Evolutionary conservation across 2,797 vertebrate genomes (phyloP).

Genomic region (Sebastes matsubarae): DNA sequence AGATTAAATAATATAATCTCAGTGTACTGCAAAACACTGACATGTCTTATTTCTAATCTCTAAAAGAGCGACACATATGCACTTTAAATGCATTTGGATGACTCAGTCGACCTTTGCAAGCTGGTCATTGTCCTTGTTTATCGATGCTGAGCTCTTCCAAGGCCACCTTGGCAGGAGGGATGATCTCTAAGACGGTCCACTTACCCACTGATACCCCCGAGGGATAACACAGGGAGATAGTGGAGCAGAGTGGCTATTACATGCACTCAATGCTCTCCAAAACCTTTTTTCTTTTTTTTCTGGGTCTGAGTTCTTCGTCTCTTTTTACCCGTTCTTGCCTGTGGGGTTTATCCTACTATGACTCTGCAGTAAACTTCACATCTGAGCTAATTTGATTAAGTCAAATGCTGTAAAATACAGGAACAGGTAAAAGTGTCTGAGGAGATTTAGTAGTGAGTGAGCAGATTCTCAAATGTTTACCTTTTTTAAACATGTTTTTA

Average conservation of each 20-base stretch:
- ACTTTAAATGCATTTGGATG: constrained; percentile 47
- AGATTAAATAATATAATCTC: constrained; percentile 38
- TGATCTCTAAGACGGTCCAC: constrained; percentile 48
- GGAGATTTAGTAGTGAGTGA: not conserved
- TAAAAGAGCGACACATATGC: constrained; percentile 28
- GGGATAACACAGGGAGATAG: constrained; percentile 21
- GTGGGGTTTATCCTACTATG: not conserved
- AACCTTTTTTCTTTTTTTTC: constrained; percentile 15
- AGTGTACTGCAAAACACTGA: not conserved
- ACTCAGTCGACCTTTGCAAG: constrained; percentile 35
- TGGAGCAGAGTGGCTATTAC: constrained; percentile 41
- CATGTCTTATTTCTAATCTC: constrained; percentile 1
- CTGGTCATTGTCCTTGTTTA: constrained; percentile 46
- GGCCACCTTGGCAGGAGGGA: constrained; percentile 39
- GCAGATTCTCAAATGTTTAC: constrained; percentile 24
- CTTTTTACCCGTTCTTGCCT: constrained; percentile 2
- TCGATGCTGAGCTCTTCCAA: constrained; percentile 33
- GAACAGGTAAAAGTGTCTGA: not conserved
- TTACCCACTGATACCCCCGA: constrained; percentile 38
- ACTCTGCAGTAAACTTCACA: constrained; percentile 10
- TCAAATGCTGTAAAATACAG: constrained; percentile 7
- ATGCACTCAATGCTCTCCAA: constrained; percentile 19
- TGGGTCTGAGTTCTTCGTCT: constrained; percentile 15
- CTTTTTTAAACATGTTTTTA: constrained; percentile 3
- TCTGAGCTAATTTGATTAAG: constrained; percentile 23